These are phyloP conservation scores for Himalopsyche tibetana DNA, from an alignment of 2,888 invertebrate species.

Conservation along the genomic window DNA sequence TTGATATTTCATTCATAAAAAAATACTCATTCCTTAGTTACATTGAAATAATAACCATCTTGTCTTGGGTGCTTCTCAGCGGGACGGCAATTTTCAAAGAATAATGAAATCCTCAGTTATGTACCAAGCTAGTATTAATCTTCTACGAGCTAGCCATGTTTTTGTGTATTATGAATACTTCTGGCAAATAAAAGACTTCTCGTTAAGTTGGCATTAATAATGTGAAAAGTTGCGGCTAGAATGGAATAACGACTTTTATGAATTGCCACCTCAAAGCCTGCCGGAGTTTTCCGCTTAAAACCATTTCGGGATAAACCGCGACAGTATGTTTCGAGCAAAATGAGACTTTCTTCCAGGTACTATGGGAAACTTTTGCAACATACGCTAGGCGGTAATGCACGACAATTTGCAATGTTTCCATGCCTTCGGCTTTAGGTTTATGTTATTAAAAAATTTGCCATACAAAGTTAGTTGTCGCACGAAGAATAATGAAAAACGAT, in stretches of 20 bases:
- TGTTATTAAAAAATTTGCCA: slow-evolving; percentile 17
- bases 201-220: slow-evolving; percentile 63
- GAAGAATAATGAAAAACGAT: slow-evolving; percentile 31
- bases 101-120: slow-evolving; percentile 22
- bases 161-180: slow-evolving; percentile 54
- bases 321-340: slow-evolving; percentile 29
- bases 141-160: slow-evolving; percentile 47
- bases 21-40: neutral
- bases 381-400: slow-evolving; percentile 19
- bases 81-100: slow-evolving; percentile 40
- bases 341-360: slow-evolving; percentile 45
- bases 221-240: slow-evolving; percentile 60
- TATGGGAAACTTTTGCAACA: slow-evolving; percentile 20
- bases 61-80: slow-evolving; percentile 20
- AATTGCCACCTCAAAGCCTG: slow-evolving; percentile 59
- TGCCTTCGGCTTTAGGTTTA: slow-evolving; percentile 21
- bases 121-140: slow-evolving; percentile 51
- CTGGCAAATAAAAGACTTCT: slow-evolving; percentile 56
- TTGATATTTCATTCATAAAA: slow-evolving; percentile 14
- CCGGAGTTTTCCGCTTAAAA: slow-evolving; percentile 47
- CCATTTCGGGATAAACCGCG: slow-evolving; percentile 41
- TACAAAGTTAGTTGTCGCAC: slow-evolving; percentile 1
- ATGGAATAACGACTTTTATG: slow-evolving; percentile 63
- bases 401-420: slow-evolving; percentile 30
- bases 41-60: slow-evolving; percentile 29